These are phyloP conservation scores for Chloroceryle inda DNA, from an alignment of 2,797 vertebrate genomes.

Conservation along the genomic window DNA sequence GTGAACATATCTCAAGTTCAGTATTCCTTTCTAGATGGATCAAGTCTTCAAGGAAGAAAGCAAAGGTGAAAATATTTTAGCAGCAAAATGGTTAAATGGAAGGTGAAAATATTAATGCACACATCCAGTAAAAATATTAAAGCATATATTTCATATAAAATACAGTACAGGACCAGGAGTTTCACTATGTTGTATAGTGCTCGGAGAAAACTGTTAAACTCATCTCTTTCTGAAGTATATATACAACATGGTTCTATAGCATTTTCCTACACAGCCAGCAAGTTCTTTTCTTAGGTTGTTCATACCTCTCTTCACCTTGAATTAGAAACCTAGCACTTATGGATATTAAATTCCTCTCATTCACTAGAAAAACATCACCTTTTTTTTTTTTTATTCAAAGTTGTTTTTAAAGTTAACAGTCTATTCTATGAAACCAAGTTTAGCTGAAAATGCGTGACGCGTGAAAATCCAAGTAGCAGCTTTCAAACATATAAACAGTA, in stretches of 20 bases:
- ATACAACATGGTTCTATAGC: constrained; percentile 77
- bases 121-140: constrained; percentile 82
- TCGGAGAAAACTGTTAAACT: constrained; percentile 87
- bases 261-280: constrained; percentile 92
- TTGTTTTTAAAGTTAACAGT: constrained; percentile 80
- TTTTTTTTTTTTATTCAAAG: constrained; percentile 26
- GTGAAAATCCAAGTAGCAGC: constrained; percentile 86
- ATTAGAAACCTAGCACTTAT: constrained; percentile 82
- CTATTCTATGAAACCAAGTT: constrained; percentile 78
- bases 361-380: constrained; percentile 64
- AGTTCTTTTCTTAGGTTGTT: constrained; percentile 91
- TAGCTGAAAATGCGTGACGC: constrained; percentile 71
- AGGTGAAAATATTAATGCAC: constrained; percentile 89
- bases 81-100: constrained; percentile 91
- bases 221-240: constrained; percentile 86
- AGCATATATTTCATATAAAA: constrained; percentile 93
- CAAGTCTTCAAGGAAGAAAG: constrained; percentile 72
- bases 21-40: constrained; percentile 75
- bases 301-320: constrained; percentile 86
- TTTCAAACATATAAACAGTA: constrained; percentile 84
- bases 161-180: constrained; percentile 92
- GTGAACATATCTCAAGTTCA: background rate
- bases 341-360: constrained; percentile 66
- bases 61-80: constrained; percentile 84
- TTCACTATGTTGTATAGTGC: constrained; percentile 89